phyloP scores from a whole-genome alignment of 1,140 invertebrate species.

The Rhizoglyphus robini region DNA sequence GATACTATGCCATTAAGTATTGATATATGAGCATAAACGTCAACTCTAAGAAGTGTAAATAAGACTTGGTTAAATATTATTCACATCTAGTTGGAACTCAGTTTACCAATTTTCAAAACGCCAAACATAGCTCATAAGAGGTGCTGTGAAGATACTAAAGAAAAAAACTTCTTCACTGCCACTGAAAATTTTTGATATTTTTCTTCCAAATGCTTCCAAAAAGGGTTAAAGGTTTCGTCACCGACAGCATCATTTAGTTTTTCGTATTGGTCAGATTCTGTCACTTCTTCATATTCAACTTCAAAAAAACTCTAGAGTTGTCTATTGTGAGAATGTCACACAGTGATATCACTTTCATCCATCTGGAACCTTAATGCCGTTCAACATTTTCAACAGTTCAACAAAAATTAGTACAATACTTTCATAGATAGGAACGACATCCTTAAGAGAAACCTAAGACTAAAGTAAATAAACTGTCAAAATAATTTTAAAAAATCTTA shows the following conservation, averaged over 20 bases:
- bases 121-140: constrained; percentile 34
- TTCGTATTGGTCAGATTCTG: constrained; percentile 33
- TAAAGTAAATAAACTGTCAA: constrained; percentile 30
- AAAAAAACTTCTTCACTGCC: constrained; percentile 30
- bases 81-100: constrained; percentile 8
- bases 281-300: constrained; percentile 49
- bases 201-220: constrained; percentile 79
- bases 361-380: constrained; percentile 92
- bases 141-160: not conserved
- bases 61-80: not conserved
- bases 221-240: constrained; percentile 81
- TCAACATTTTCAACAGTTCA: constrained; percentile 63
- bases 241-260: constrained; percentile 38
- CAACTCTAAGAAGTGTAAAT: constrained; percentile 7
- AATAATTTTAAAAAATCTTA: not conserved
- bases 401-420: constrained; percentile 45
- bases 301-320: constrained; percentile 73
- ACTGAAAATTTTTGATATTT: constrained; percentile 79
- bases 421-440: constrained; percentile 60
- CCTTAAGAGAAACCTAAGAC: constrained; percentile 56
- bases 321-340: constrained; percentile 60
- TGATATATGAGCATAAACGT: not conserved
- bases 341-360: constrained; percentile 95
- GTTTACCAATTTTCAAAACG: constrained; percentile 20
- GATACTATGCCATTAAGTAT: not conserved